Conservation (phyloP, 2,113 vertebrate species). For the Sylvia atricapilla region DNA sequence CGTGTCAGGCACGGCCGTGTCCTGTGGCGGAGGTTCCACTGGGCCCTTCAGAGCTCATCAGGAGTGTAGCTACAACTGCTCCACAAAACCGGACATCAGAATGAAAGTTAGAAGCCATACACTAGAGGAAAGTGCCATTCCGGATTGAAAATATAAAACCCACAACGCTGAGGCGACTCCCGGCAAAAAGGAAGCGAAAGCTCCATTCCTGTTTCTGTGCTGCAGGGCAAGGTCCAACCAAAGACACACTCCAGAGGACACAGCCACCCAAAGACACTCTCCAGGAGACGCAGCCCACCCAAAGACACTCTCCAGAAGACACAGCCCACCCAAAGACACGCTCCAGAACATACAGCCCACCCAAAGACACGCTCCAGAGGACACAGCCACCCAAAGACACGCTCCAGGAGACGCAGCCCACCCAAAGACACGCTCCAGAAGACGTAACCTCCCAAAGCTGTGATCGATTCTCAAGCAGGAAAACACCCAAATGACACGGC, state of each 20-base stretch:
- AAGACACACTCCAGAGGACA: accelerated
- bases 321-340: background rate
- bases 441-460: background rate
- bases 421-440: background rate
- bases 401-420: background rate
- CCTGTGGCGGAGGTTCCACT: background rate
- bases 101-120: background rate
- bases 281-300: too few species aligned
- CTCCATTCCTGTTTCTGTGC: accelerated
- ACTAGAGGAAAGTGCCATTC: background rate
- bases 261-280: background rate
- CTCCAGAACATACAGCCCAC: background rate
- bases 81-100: background rate
- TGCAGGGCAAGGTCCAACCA: background rate
- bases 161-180: background rate
- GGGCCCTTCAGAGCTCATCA: accelerated
- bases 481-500: background rate
- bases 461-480: background rate
- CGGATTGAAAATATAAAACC: background rate
- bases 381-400: background rate
- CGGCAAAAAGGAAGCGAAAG: background rate
- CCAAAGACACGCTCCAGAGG: background rate
- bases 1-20: background rate
- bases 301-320: too few species aligned
- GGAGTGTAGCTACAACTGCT: accelerated